A percentile compares a stretch with the other conserved stretches of the same genome.
Conservation (phyloP, 2,113 vertebrate species). For the Oncorhynchus kisutch region DNA sequence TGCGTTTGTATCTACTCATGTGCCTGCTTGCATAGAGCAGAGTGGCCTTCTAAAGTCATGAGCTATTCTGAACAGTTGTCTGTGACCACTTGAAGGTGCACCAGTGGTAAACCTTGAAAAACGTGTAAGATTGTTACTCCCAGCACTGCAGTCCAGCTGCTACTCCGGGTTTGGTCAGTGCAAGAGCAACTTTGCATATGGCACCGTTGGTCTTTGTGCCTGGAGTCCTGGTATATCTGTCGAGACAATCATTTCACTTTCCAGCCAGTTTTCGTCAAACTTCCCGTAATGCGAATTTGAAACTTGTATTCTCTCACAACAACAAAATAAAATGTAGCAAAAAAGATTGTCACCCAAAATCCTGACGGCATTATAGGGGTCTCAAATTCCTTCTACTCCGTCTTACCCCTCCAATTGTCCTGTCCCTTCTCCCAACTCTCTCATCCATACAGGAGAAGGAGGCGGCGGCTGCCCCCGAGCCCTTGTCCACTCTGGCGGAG, state of each 20-base stretch:
- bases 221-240: slow-evolving; percentile 84
- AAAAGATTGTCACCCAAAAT: no score
- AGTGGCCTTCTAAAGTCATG: neutral
- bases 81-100: neutral
- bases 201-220: slow-evolving; percentile 86
- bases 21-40: neutral
- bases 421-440: neutral
- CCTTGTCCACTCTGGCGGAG: slow-evolving; percentile 54
- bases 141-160: slow-evolving; percentile 73
- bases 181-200: slow-evolving; percentile 78
- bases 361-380: no score
- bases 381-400: no score
- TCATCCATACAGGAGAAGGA: slow-evolving; percentile 57
- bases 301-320: no score
- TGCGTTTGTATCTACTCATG: slow-evolving; percentile 50
- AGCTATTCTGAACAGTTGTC: neutral
- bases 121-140: neutral
- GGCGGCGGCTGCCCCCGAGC: slow-evolving; percentile 54
- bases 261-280: neutral
- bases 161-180: slow-evolving; percentile 77
- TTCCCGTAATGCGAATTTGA: neutral
- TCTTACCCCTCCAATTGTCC: neutral
- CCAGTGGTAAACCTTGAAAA: neutral
- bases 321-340: no score
- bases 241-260: slow-evolving; percentile 67